These are phyloP conservation scores for Rhamphomyia laevipes DNA, from an alignment of 2,888 invertebrate genomes.

Conservation along the genomic window DNA sequence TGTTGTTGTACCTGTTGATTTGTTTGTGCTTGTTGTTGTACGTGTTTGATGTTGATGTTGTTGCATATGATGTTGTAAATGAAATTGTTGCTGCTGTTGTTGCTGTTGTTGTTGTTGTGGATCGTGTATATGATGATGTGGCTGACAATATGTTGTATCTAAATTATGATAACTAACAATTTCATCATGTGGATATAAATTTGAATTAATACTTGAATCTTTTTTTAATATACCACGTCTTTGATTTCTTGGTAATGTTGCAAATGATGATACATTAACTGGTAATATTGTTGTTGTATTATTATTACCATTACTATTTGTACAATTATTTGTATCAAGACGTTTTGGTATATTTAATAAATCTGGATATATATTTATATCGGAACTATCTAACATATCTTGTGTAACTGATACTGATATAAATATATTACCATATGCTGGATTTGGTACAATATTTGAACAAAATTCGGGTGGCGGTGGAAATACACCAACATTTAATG, in stretches of 20 bases:
- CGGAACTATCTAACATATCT: slow-evolving; percentile 48
- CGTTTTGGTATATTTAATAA: slow-evolving; percentile 58
- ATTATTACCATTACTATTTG: slow-evolving; percentile 14
- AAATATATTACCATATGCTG: slow-evolving; percentile 55
- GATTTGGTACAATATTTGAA: slow-evolving; percentile 35
- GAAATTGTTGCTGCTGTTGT: slow-evolving; percentile 12
- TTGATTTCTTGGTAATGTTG: slow-evolving; percentile 39
- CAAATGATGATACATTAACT: slow-evolving; percentile 36
- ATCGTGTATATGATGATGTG: slow-evolving; percentile 15
- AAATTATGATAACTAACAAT: slow-evolving; percentile 36
- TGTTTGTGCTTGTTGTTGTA: slow-evolving; percentile 1
- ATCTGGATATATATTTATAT: slow-evolving; percentile 66
- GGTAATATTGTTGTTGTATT: slow-evolving; percentile 16
- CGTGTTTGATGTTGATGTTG: slow-evolving; percentile 10
- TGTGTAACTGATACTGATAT: slow-evolving; percentile 71
- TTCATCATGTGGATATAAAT: slow-evolving; percentile 36
- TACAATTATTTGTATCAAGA: slow-evolving; percentile 27
- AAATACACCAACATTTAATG: slow-evolving; percentile 39
- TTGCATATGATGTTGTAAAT: slow-evolving; percentile 14
- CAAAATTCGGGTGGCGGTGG: slow-evolving; percentile 49
- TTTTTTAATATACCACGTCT: slow-evolving; percentile 36
- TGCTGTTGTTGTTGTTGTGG: slow-evolving; percentile 21
- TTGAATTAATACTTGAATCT: slow-evolving; percentile 22
- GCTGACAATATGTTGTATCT: slow-evolving; percentile 29
- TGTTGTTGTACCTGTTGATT: slow-evolving; percentile 20